Evolutionary conservation across 2,888 invertebrate genomes (phyloP).

Genomic region (Trichopria drosophilae): DNA sequence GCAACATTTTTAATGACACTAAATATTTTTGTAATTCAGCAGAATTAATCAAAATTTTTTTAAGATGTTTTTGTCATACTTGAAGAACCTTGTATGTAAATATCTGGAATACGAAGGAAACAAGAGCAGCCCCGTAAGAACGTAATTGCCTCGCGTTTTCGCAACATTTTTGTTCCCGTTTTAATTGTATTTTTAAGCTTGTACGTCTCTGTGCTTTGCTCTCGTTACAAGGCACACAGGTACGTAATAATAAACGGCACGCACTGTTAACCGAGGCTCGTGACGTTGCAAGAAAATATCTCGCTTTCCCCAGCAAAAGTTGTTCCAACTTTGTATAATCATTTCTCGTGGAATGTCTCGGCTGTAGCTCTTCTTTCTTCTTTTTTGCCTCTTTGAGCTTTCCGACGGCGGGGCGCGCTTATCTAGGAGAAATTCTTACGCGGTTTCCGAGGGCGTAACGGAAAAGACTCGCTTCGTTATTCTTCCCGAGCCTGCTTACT

Average conservation of each 20-base stretch:
- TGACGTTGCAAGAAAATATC: constrained; percentile 37
- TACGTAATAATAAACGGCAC: constrained; percentile 38
- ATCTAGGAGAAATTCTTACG: constrained; percentile 48
- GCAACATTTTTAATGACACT: no score
- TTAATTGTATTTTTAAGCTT: no score
- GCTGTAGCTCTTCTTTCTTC: constrained; percentile 32
- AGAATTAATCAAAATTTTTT: no score
- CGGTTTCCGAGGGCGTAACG: constrained; percentile 40
- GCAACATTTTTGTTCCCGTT: no score
- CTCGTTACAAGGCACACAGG: no score
- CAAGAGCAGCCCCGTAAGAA: no score
- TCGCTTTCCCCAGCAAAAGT: constrained; percentile 38
- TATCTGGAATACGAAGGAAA: no score
- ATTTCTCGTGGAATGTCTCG: constrained; percentile 51
- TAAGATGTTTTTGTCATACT: no score
- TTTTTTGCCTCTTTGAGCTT: constrained; percentile 17
- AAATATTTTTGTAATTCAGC: no score
- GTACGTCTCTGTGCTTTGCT: no score
- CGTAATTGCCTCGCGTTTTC: no score
- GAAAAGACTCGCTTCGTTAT: constrained; percentile 31
- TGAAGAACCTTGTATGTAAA: no score
- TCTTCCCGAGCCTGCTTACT: constrained; percentile 26
- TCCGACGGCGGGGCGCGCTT: constrained; percentile 36
- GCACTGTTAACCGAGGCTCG: constrained; percentile 23
- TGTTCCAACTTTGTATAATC: constrained; percentile 52